Base-by-base conservation (phyloP, 1,140 invertebrate species). In the Drosophila ficusphila region DNA sequence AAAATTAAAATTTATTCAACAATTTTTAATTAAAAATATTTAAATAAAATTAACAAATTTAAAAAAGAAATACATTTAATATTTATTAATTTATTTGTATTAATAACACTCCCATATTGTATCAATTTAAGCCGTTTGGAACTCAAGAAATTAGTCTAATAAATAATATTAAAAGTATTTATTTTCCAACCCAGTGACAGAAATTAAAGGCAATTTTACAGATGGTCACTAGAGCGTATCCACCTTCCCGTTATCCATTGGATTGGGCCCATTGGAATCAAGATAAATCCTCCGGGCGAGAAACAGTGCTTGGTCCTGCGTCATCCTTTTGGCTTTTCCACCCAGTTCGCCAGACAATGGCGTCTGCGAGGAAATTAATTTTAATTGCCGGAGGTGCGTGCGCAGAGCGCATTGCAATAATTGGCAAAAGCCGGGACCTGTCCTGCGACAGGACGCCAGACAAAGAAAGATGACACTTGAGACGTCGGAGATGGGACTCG, bases 401-500 rank as follows among this genome's bases (percentile, higher is more conserved):
- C 58, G 62, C 49, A 58, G 41, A 56, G 65, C 53, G 62, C 54
- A 51, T 49, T 34, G 46, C 48, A 64, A 82, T 73, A 81, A 82
- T 69, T 83, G 73, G 69, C 79, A 83, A 77, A 69, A 39, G 69
- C 58, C 79, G 60, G 47, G 33, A 31, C 41, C 46, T 33, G 38
- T 53, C 38, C 46, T 33, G 38, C 49, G 34, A 23, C 70, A 60
- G 41, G 64, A 57, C 41, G 27, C 27, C 19, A 53, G 56, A 85
- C 64, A 75, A 71, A 62, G 54, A 85, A 76, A 72, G 70, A 83
- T 85, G 79, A 79, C 81, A 85, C 71, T 85, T 72, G 79, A 85
- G 79, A 85, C 79, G 41, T 16, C 36, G 8, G 16, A 38, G 42
- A 25, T 53, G 19, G 12, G 49, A 29, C 23, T 39, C 25, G 49